Evolutionary conservation across 2,888 invertebrate species (phyloP), one percentile per base, ranked within the genome.

Genomic region (Ferdinandea cuprea): DNA sequence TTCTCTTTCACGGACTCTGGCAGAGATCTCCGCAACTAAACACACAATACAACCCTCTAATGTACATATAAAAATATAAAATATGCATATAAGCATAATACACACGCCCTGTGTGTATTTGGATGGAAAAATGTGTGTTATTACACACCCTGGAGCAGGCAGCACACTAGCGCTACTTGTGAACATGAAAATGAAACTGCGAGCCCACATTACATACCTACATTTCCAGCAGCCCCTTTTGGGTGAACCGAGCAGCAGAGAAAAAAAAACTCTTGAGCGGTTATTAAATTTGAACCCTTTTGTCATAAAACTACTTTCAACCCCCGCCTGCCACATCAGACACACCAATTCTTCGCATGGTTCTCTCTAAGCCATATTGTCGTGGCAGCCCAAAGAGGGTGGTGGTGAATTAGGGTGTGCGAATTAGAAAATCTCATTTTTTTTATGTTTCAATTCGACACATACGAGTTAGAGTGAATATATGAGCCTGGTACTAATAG

Each of bases 241-340:
- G 61, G 61, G 40, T 46, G 54, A 65, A 50, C 35, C 37, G 42
- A 25, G 25, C 5, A 25, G 25, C 5, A 25, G 35, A 25, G 13
- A 37, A 46, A 65, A 59, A 56, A 68, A 48, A 56, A 58, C 21
- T 69, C 52, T 68, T 69, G 73, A 84, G 84, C 84, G 84, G 84
- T 84, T 84, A 84, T 84, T 84, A 79, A 84, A 84, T 84, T 84
- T 84, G 73, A 84, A 84, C 84, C 79, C 84, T 79, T 84, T 84
- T 84, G 84, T 84, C 84, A 74, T 79, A 79, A 79, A 79, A 84
- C 79, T 74, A 78, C 78, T 69, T 69, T 30, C 77, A 52, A 48
- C 50, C 52, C 65, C 50, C 68, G 37, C 6, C 21, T 32, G 9
- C 15, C 42, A 46, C 1, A 42, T 30, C 9, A 19, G n/a, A 11